These are phyloP conservation scores for Siniperca knerii DNA, from an alignment of 2,113 vertebrate species.

Conservation along the genomic window DNA sequence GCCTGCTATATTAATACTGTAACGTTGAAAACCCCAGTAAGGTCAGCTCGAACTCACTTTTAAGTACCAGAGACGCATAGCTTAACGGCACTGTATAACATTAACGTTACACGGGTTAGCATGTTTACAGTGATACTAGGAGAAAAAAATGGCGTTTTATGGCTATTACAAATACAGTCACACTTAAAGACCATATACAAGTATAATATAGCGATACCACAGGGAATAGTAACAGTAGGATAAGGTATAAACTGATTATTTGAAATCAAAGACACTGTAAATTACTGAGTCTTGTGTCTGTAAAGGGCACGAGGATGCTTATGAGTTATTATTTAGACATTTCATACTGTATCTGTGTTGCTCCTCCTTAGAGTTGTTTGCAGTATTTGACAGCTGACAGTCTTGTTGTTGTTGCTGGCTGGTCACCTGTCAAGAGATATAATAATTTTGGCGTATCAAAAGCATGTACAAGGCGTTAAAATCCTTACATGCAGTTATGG, in stretches of 20 bases:
- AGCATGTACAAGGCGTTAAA: background rate
- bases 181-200: background rate
- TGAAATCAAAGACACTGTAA: background rate
- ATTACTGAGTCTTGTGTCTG: background rate
- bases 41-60: background rate
- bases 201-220: too few species aligned
- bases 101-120: background rate
- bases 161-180: background rate
- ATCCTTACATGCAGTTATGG: background rate
- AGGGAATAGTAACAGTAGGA: background rate
- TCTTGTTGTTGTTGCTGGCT: background rate
- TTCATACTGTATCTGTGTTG: background rate
- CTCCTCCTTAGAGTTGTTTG: background rate
- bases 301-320: background rate
- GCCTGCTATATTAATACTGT: too few species aligned
- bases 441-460: background rate
- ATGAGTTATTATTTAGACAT: background rate
- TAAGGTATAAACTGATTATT: background rate
- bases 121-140: background rate
- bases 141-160: background rate
- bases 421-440: constrained; percentile 15
- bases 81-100: background rate
- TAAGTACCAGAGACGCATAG: background rate
- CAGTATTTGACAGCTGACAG: constrained; percentile 16
- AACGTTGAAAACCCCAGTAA: too few species aligned